Conservation (phyloP, 2,888 invertebrate species). For the Altica lythri region DNA sequence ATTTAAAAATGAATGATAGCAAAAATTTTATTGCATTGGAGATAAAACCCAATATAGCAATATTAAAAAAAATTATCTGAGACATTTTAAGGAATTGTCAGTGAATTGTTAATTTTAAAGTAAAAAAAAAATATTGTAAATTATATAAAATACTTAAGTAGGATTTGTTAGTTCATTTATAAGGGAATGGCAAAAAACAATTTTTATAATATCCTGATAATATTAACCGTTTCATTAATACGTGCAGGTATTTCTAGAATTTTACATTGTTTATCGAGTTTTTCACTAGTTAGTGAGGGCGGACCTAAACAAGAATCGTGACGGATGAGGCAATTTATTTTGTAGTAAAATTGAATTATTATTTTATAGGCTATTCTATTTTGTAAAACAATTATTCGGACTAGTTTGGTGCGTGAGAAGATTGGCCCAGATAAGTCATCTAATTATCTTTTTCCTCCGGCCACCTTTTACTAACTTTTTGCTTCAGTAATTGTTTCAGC, state of each 20-base stretch:
- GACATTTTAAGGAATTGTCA: no score
- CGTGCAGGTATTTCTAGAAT: conserved; percentile 41
- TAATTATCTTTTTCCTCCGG: conserved; percentile 24
- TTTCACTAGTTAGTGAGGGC: conserved; percentile 34
- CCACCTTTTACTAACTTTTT: conserved; percentile 11
- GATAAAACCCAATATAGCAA: no score
- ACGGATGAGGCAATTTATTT: conserved; percentile 40
- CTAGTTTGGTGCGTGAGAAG: conserved; percentile 41
- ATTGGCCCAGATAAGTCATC: conserved; percentile 38
- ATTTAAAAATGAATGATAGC: no score
- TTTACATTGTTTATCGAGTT: conserved; percentile 36
- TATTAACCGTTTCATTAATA: conserved; percentile 28
- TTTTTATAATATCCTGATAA: neutral
- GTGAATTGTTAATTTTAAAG: no score
- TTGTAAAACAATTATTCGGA: conserved; percentile 43
- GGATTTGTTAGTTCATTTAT: no score
- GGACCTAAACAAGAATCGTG: conserved; percentile 34
- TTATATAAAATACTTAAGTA: no score
- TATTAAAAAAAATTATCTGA: no score
- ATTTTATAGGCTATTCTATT: conserved; percentile 43
- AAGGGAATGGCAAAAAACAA: no score
- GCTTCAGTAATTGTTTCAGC: no score
- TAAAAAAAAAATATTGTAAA: no score
- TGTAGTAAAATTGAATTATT: conserved; percentile 47
- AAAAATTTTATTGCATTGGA: no score